A percentile compares a stretch with the other conserved stretches of the same genome.
phyloP scores from a whole-genome alignment of 64 coral and sea anemone species.

The Montipora efflorescens region DNA sequence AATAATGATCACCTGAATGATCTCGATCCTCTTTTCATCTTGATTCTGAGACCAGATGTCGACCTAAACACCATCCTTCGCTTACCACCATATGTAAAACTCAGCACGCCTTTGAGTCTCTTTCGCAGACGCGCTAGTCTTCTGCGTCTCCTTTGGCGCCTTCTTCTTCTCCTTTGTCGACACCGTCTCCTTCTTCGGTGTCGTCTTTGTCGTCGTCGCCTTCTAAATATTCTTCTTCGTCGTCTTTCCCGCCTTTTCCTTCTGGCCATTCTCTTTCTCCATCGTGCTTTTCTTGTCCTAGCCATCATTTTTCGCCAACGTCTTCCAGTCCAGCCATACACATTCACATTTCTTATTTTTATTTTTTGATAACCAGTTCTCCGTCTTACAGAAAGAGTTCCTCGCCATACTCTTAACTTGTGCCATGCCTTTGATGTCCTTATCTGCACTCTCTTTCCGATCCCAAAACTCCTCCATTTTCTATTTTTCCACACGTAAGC shows the following conservation, averaged over 20 bases:
- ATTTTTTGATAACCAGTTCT: background rate
- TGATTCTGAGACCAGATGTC: background rate
- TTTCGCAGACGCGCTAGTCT: background rate
- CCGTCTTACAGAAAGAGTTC: background rate
- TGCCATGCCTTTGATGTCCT: background rate
- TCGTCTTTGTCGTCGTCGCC: background rate
- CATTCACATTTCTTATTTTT: background rate
- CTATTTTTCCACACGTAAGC: background rate
- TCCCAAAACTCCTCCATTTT: background rate
- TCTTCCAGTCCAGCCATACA: background rate
- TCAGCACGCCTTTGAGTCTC: background rate
- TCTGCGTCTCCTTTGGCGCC: conserved; percentile 3
- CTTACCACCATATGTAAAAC: background rate
- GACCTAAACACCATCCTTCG: background rate
- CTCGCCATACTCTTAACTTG: background rate
- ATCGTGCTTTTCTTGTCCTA: background rate
- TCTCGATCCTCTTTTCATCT: background rate
- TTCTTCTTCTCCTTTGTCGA: background rate
- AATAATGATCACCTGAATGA: conserved; percentile 8
- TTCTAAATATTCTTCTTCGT: conserved; percentile 2
- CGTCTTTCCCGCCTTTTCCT: background rate
- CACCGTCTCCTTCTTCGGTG: background rate
- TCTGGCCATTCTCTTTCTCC: background rate
- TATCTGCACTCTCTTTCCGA: background rate
- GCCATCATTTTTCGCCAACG: background rate